Conservation (phyloP, 2,888 invertebrate genomes). For the Gymnoscelis rufifasciata region DNA sequence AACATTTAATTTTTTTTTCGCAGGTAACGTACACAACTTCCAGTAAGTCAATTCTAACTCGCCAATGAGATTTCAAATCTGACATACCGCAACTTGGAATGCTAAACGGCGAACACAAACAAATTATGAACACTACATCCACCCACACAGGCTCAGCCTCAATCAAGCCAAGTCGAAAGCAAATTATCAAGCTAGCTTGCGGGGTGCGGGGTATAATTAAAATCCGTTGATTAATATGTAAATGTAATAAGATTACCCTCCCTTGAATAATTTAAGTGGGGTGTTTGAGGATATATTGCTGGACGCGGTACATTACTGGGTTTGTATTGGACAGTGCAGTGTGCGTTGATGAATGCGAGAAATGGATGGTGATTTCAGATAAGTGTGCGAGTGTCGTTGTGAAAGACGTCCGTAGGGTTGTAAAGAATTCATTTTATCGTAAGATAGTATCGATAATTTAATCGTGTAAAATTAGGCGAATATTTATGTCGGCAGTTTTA, state of each 20-base stretch:
- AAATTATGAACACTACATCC: slow-evolving; percentile 58
- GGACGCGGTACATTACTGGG: slow-evolving; percentile 64
- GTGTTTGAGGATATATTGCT: slow-evolving; percentile 72
- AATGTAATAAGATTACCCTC: slow-evolving; percentile 98
- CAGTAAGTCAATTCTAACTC: slow-evolving; percentile 36
- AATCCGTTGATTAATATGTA: slow-evolving; percentile 99
- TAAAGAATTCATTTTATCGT: too few relatives aligned
- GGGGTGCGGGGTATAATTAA: slow-evolving; percentile 92
- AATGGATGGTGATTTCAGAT: slow-evolving; percentile 17
- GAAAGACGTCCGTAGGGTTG: neutral
- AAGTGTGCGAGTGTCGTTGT: neutral
- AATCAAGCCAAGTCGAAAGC: slow-evolving; percentile 74
- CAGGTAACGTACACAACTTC: slow-evolving; percentile 50
- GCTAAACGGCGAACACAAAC: slow-evolving; percentile 46
- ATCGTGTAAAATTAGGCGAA: too few relatives aligned
- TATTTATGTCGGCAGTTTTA: too few relatives aligned
- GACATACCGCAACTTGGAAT: slow-evolving; percentile 34
- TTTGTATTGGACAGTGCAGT: slow-evolving; percentile 58
- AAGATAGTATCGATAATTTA: too few relatives aligned
- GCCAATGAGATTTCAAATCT: slow-evolving; percentile 9
- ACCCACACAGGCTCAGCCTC: slow-evolving; percentile 59
- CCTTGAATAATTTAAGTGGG: slow-evolving; percentile 87
- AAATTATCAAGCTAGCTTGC: slow-evolving; percentile 67
- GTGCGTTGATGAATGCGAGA: slow-evolving; percentile 55
- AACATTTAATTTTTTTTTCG: slow-evolving; percentile 10